Conservation (phyloP, 2,113 vertebrate species). For the Hyla sarda region DNA sequence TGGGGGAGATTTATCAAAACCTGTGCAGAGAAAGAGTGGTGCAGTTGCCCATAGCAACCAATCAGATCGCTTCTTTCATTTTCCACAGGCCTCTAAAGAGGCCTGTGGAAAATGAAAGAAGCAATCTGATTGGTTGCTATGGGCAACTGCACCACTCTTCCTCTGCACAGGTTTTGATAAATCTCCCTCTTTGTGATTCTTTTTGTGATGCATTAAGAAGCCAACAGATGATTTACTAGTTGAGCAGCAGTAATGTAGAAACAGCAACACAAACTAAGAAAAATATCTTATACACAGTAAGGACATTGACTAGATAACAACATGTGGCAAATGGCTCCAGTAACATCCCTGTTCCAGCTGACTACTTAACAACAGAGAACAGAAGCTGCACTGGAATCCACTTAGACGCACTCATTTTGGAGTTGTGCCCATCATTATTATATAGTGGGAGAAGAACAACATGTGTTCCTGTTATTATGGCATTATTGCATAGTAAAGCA, state of each 20-base stretch:
- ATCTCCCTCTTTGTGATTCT: too few species aligned
- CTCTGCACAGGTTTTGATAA: too few species aligned
- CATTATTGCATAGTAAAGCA: neutral
- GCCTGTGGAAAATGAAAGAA: too few species aligned
- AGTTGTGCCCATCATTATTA: conserved; percentile 16
- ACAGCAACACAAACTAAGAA: neutral
- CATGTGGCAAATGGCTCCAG: conserved; percentile 42
- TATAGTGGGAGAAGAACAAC: neutral
- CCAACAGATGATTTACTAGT: neutral
- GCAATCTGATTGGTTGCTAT: too few species aligned
- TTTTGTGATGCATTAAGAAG: neutral
- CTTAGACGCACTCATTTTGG: neutral
- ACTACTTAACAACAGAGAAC: conserved; percentile 8
- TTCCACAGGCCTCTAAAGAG: too few species aligned
- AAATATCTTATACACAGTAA: neutral
- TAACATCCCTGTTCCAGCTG: neutral
- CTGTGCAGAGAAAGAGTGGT: too few species aligned
- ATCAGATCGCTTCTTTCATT: too few species aligned
- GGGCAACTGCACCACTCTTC: too few species aligned
- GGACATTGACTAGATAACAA: conserved; percentile 15
- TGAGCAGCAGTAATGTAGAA: neutral
- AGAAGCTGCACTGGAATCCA: neutral
- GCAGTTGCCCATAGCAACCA: too few species aligned
- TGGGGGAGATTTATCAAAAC: too few species aligned
- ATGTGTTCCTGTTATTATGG: conserved; percentile 16